Base-by-base conservation (phyloP, 2,888 invertebrate species). In the Polydesmus complanatus region DNA sequence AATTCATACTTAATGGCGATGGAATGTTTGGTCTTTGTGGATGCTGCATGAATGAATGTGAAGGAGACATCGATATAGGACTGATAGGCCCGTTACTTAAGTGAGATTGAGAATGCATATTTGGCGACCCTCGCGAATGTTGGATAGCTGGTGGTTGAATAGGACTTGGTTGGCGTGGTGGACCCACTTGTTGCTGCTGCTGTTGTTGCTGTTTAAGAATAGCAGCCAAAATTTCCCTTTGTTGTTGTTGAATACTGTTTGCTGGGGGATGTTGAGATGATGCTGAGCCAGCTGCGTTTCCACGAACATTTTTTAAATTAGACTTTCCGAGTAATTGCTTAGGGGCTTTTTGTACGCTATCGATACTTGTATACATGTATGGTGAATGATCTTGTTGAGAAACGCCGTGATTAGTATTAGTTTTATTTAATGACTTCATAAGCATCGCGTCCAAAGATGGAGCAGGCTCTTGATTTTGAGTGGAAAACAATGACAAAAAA, bases 171-270 rank as follows among this genome's bases (percentile, higher is more conserved):
- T 51, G 51, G 27, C 25, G 37, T 27, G 56, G 62, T 37, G 61
- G 61, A 1, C 55, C 55, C 37, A 61, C 25, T 19, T 64, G 63
- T 48, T 63, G 63, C 53, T 64, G 66, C 65, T 54, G 63, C 22
- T 66, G 67, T 49, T 64, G 73, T 59, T 78, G 78, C 68, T 78
- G 72, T 68, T 80, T 83, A 62, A 86, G 74, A 61, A 86, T 84
- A 64, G 82, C 81, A 64, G 81, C 77, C 65, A 86, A 77, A 68
- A 85, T 78, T 67, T 86, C 86, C 49, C 85, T 80, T 69, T 86
- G 85, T 18, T 58, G 62, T 25, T 62, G 58, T 50, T 62, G 62
- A 19, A 62, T 27, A 21, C 48, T 25, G 54, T 58, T 53, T 18
- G 37, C 23, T 11, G 52, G 54, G 18, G 23, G 50, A n/a, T n/a